Conservation (phyloP, 2,888 invertebrate species). For the Petrolisthes manimaculis region DNA sequence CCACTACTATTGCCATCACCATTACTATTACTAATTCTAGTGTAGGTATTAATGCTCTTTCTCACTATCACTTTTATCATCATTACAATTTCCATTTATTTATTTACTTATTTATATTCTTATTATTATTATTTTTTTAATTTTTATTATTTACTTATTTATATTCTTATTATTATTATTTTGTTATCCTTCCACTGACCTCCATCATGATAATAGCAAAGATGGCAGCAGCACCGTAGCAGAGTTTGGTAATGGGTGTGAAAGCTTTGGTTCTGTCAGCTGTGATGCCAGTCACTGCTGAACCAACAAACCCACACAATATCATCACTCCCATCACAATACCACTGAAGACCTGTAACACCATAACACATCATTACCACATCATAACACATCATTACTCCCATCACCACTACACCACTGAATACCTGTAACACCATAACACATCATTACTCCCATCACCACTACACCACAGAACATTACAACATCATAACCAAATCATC, state of each 20-base stretch:
- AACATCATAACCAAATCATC: no score
- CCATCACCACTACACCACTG: not conserved
- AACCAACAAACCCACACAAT: conserved; percentile 61
- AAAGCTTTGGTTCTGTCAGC: conserved; percentile 61
- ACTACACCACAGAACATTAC: no score
- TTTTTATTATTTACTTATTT: no score
- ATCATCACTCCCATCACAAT: conserved; percentile 54
- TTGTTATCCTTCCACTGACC: conserved; percentile 32
- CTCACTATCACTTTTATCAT: no score
- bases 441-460: not conserved
- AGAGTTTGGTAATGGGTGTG: conserved; percentile 50
- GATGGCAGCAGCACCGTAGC: conserved; percentile 49
- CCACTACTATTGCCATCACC: no score
- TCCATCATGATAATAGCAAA: conserved; percentile 57
- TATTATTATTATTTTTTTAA: no score
- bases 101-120: no score
- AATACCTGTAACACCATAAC: not conserved
- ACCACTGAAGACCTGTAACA: conserved; percentile 52
- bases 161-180: no score
- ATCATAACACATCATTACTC: not conserved
- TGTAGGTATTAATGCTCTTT: no score
- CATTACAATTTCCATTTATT: no score
- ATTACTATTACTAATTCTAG: no score
- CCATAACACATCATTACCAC: not conserved
- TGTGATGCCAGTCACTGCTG: conserved; percentile 50